Evolutionary conservation across 2,888 invertebrate species (phyloP).

Genomic region (Heliconius erato): DNA sequence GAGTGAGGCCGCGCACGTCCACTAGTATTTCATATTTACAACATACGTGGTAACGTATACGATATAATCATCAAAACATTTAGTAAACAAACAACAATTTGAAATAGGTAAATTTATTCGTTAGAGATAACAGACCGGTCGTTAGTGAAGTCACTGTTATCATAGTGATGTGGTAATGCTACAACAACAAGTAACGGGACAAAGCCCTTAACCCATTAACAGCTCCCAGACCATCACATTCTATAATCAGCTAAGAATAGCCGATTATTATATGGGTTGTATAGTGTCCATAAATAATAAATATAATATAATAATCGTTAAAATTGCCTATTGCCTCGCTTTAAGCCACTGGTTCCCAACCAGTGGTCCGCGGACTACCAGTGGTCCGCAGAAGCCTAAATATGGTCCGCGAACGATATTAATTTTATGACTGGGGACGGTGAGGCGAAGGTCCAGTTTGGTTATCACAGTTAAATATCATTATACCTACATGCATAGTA

Average conservation of each 20-base stretch:
- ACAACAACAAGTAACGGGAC: conserved; percentile 56
- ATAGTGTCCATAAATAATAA: not conserved
- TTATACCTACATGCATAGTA: too few species aligned
- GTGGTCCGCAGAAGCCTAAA: too few species aligned
- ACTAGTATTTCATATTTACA: not conserved
- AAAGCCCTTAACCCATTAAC: conserved; percentile 67
- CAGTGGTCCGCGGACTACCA: too few species aligned
- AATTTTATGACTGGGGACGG: too few species aligned
- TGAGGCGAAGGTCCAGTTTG: too few species aligned
- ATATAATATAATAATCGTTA: too few species aligned
- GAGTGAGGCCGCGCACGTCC: too few species aligned
- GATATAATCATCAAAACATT: not conserved
- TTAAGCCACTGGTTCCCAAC: too few species aligned
- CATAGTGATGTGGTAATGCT: conserved; percentile 40
- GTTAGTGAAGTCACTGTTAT: conserved; percentile 46
- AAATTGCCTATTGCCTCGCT: too few species aligned
- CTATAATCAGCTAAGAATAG: conserved; percentile 45
- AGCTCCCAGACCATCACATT: conserved; percentile 56
- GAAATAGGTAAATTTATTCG: conserved; percentile 34
- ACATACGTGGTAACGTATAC: not conserved
- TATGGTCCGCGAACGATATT: too few species aligned
- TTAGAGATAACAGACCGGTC: conserved; percentile 43
- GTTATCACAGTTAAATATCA: too few species aligned
- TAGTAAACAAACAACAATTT: conserved; percentile 6
- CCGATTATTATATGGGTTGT: not conserved